Base-by-base conservation (phyloP, 1,140 invertebrate genomes). In the Notospermus geniculatus region DNA sequence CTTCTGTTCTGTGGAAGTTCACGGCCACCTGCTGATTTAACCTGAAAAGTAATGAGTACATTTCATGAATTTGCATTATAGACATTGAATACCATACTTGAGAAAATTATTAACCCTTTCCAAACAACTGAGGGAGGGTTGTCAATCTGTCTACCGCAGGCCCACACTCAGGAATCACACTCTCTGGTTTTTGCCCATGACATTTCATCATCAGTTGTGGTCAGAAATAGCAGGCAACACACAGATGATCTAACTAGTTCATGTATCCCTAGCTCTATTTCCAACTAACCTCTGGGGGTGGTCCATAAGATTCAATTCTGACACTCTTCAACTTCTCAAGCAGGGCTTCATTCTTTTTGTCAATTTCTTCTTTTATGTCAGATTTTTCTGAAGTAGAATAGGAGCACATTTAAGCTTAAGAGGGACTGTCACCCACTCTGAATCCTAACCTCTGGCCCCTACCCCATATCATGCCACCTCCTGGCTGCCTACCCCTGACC, bases 1-100 rank as follows among this genome's bases (percentile, higher is more conserved):
- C 58, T 66, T 62, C 83, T 82, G 27, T 81, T 59, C 58, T 78
- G 63, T 36, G 86, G 86, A 32, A 87, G 72, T 56, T 75, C 70
- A 46, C 75, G 60, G 39, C 11, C 39, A 19, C 39, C 19, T 50
- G 46, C 25, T 5, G 46, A 27, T n/a, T 50, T 50, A 50, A 50
- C n/a, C 46, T 50, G n/a, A n/a, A 50, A 50, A 23, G 5, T 7
- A 50, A 9, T 5, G n/a, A 5, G n/a, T 7, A 4, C 4, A 4
- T 36, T 36, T 36, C 5, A 15, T 36, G 5, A 36, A 7, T 36
- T 36, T 36, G 32, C 5, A 36, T 4, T 36, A 7, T 36, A n/a
- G n/a, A n/a, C n/a, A n/a, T n/a, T n/a, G n/a, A n/a, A n/a, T n/a
- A n/a, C 39, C 19, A 19, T 43, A 13, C 39, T 13, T 19, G 11